These are phyloP conservation scores for Troides helena DNA, from an alignment of 2,888 invertebrate species.

Conservation along the genomic window DNA sequence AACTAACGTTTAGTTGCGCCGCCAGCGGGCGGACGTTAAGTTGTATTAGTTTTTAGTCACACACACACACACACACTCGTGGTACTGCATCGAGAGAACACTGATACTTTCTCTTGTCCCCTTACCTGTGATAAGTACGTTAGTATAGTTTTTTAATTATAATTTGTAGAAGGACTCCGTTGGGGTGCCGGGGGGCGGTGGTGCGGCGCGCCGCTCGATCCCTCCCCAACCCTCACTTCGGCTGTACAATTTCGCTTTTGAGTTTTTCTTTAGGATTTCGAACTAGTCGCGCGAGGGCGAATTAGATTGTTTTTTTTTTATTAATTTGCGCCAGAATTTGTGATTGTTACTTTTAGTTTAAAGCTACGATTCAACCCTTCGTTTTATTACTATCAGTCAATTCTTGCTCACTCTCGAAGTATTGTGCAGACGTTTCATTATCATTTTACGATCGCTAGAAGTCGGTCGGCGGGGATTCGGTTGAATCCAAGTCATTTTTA, in stretches of 20 bases:
- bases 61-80: conserved; percentile 39
- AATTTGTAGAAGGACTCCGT: conserved; percentile 67
- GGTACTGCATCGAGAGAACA: conserved; percentile 75
- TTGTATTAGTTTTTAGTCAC: conserved; percentile 70
- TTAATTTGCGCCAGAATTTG: conserved; percentile 60
- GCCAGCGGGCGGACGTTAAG: conserved; percentile 57
- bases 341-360: conserved; percentile 51
- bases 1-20: conserved; percentile 46
- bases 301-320: conserved; percentile 48
- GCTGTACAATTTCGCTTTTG: conserved; percentile 59
- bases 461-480: conserved; percentile 35
- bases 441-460: conserved; percentile 30
- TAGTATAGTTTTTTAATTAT: conserved; percentile 72
- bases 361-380: conserved; percentile 45
- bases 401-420: conserved; percentile 32
- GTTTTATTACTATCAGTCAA: conserved; percentile 38
- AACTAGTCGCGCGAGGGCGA: conserved; percentile 60
- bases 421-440: conserved; percentile 34
- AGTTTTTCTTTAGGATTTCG: conserved; percentile 50
- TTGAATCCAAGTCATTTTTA: conserved; percentile 40
- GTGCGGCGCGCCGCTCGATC: conserved; percentile 56
- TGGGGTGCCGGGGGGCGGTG: conserved; percentile 72
- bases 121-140: conserved; percentile 81
- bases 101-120: conserved; percentile 79
- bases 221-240: conserved; percentile 55